Base-by-base conservation (phyloP, 2,797 vertebrate genomes). In the Naso thynnoides region DNA sequence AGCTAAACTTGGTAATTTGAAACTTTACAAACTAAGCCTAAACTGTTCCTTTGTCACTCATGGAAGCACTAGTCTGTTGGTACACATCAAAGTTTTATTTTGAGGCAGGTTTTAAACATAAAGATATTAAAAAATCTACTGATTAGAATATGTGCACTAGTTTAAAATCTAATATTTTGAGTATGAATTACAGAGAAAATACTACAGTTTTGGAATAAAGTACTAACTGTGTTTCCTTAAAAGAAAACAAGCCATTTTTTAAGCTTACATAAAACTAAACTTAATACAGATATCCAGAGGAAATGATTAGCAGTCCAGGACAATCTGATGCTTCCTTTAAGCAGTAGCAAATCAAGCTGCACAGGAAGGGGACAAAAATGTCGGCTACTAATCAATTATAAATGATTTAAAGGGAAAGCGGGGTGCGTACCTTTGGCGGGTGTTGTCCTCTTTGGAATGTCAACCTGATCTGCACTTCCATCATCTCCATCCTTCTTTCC, bases 371-470 rank as follows among this genome's bases (percentile, higher is more conserved):
- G 15, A 18, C 5, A 39, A 39, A n/a, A n/a, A n/a, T n/a, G n/a
- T n/a, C n/a, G n/a, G n/a, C n/a, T n/a, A 39, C 38, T 39, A 16
- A 39, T 39, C 38, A 39, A 16, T 18, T 10, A 18, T 21, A 21
- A 36, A 48, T 19, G 13, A 23, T 41, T 21, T 29, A 0, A 56
- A 42, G 8, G 14, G 1, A 38, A 52, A 41, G 0, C 24, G 10
- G 29, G 0, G 21, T 1, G 7, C 15, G 70, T 83, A 98, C 98
- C 98, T 95, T 96, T 96, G 87, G 97, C 97, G 61, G 97, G 96
- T 63, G 93, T 93, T 39, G 93, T 94, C 90, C 97, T 97, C 94
- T 97, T 99, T 87, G 98, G 98, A 90, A 99, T 97, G 89, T 99
- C 97, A 78, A 98, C 93, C 5, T 89, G 92, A 73, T 99, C 97